phyloP scores from a whole-genome alignment of 2,888 invertebrate genomes.

The Nineta flava region DNA sequence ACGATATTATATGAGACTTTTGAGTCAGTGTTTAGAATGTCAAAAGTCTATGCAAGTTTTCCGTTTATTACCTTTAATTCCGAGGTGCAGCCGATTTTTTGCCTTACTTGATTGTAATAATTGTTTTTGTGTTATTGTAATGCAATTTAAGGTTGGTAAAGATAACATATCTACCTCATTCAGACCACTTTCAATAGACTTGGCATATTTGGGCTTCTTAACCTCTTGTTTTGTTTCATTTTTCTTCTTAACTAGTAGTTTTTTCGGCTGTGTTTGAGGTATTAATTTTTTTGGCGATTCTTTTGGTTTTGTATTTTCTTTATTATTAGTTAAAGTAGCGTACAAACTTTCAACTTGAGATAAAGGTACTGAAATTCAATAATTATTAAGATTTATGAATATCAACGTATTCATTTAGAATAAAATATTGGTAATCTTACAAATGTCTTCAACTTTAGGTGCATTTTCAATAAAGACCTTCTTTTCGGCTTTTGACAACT shows the following conservation, averaged over 20 bases:
- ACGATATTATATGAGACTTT: too few relatives aligned
- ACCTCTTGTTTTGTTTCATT: slow-evolving; percentile 29
- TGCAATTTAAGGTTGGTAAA: too few relatives aligned
- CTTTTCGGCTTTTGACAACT: slow-evolving; percentile 37
- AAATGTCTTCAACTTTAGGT: slow-evolving; percentile 58
- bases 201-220: slow-evolving; percentile 45
- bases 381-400: slow-evolving; percentile 3
- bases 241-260: slow-evolving; percentile 26
- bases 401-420: neutral
- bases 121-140: too few relatives aligned
- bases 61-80: too few relatives aligned
- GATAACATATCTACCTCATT: slow-evolving; percentile 36
- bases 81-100: too few relatives aligned
- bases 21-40: too few relatives aligned
- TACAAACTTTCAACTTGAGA: slow-evolving; percentile 52
- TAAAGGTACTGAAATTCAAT: slow-evolving; percentile 39
- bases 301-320: slow-evolving; percentile 38
- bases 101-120: too few relatives aligned
- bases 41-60: too few relatives aligned
- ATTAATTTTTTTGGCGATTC: slow-evolving; percentile 28
- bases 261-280: slow-evolving; percentile 16
- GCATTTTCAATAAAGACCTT: slow-evolving; percentile 44
- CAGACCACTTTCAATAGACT: slow-evolving; percentile 46
- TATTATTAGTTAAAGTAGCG: slow-evolving; percentile 42
- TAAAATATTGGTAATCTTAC: slow-evolving; percentile 34